phyloP scores from a whole-genome alignment of 2,113 vertebrate genomes.

The Pithys albifrons region DNA sequence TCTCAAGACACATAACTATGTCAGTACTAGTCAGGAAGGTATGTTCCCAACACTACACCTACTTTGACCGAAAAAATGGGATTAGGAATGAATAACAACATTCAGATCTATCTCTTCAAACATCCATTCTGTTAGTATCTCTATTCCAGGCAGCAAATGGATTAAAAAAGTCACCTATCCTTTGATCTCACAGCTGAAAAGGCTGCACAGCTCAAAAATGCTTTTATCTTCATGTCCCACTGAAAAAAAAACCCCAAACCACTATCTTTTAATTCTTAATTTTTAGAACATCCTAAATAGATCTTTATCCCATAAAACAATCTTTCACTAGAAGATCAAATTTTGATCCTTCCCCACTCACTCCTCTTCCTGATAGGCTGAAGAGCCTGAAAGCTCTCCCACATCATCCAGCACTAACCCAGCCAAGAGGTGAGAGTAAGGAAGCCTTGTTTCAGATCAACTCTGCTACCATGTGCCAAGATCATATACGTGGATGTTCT shows the following conservation, averaged over 20 bases:
- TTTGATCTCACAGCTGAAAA: neutral
- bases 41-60: neutral
- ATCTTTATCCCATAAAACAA: neutral
- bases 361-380: neutral
- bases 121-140: neutral
- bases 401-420: neutral
- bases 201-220: neutral
- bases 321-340: neutral
- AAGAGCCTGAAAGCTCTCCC: neutral
- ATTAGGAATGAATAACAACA: slow-evolving; percentile 15
- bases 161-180: neutral
- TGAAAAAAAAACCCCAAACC: fast-evolving
- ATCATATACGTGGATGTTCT: neutral
- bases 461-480: neutral
- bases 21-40: neutral
- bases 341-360: neutral
- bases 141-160: neutral
- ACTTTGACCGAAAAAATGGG: neutral
- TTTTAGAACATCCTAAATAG: neutral
- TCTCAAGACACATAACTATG: neutral
- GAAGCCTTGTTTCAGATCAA: neutral
- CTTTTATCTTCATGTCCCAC: neutral
- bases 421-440: neutral
- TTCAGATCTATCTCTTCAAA: neutral
- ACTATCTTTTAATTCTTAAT: neutral